Evolutionary conservation across 2,888 invertebrate genomes (phyloP).

Genomic region (Eristalinus aeneus): DNA sequence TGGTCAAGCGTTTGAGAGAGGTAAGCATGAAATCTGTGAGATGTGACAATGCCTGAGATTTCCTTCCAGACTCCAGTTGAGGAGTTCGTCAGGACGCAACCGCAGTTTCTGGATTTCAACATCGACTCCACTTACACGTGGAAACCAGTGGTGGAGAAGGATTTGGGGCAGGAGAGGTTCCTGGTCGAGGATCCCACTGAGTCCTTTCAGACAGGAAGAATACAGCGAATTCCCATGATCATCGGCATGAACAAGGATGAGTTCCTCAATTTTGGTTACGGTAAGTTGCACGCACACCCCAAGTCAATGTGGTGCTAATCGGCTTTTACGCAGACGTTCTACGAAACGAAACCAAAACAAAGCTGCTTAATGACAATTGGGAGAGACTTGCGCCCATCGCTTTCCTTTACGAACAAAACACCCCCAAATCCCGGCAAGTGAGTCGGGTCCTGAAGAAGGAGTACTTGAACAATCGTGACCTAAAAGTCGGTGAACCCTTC

Average conservation of each 20-base stretch:
- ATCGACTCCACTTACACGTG: conserved; percentile 80
- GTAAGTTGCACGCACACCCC: conserved; percentile 72
- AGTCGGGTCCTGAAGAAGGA: conserved; percentile 72
- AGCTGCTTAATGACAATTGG: conserved; percentile 74
- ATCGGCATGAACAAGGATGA: conserved; percentile 85
- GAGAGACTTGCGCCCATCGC: conserved; percentile 74
- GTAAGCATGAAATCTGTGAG: conserved; percentile 72
- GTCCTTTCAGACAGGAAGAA: conserved; percentile 82
- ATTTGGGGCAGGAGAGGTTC: conserved; percentile 85
- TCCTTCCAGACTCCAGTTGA: conserved; percentile 72
- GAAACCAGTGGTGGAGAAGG: conserved; percentile 84
- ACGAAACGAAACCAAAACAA: conserved; percentile 80
- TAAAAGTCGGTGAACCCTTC: conserved; percentile 68
- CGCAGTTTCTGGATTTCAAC: conserved; percentile 76
- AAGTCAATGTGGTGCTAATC: neutral
- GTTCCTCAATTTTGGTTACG: conserved; percentile 83
- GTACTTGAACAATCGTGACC: conserved; percentile 72
- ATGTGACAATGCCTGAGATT: neutral
- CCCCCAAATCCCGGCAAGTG: conserved; percentile 76
- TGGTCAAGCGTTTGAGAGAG: conserved; percentile 83
- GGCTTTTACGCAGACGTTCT: conserved; percentile 80
- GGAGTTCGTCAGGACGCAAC: conserved; percentile 74
- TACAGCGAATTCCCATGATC: conserved; percentile 84
- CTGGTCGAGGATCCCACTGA: conserved; percentile 83
- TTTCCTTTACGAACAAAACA: conserved; percentile 78